Percentiles rank a stretch among this genome's conserved stretches.
These are phyloP conservation scores for Agonopterix heracliana DNA, from an alignment of 2,888 invertebrate species.

Conservation along the genomic window DNA sequence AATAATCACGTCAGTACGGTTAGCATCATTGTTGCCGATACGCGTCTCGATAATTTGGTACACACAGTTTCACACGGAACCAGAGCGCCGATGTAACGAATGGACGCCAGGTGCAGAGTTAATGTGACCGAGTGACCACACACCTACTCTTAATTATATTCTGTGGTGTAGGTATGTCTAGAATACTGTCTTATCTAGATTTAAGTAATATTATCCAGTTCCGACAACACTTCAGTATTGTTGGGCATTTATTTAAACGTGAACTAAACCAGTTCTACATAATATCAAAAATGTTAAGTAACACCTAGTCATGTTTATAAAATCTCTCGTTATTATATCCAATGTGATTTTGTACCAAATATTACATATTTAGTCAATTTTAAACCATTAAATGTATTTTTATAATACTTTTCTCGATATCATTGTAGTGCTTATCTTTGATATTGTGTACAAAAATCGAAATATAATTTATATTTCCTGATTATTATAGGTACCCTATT, in stretches of 20 bases:
- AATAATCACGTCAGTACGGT: no score
- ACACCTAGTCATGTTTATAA: conserved; percentile 4
- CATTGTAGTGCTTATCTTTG: not conserved
- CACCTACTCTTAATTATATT: no score
- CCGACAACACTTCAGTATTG: conserved; percentile 5
- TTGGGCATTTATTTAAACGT: conserved; percentile 4
- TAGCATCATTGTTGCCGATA: no score
- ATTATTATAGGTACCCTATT: not conserved
- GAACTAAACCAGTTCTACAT: no score
- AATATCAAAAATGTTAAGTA: not conserved
- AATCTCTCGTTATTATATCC: not conserved
- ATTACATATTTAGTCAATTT: conserved; percentile 5
- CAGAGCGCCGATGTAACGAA: no score
- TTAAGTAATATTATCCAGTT: not conserved
- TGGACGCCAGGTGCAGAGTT: no score
- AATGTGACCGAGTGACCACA: no score
- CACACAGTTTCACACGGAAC: no score
- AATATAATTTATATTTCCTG: not conserved
- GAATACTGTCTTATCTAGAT: no score
- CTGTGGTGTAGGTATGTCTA: no score
- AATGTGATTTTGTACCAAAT: conserved; percentile 10
- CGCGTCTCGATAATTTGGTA: no score
- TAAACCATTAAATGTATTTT: conserved; percentile 8
- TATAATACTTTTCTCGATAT: conserved; percentile 1
- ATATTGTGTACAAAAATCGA: not conserved